phyloP scores from a whole-genome alignment of 1,140 invertebrate genomes.

The Psix sp. region DNA sequence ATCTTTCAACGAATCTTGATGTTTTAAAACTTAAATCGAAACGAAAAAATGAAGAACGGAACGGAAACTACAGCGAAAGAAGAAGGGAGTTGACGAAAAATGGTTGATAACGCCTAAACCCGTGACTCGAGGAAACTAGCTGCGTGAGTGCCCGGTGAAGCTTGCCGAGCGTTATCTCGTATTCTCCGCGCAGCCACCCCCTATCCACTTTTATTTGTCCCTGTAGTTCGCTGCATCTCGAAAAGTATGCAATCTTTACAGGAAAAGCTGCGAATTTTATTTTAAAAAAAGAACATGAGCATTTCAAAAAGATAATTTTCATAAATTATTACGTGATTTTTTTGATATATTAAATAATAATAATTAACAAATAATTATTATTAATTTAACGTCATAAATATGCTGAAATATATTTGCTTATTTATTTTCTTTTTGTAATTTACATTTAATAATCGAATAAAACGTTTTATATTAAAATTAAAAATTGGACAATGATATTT shows the following conservation, averaged over 20 bases:
- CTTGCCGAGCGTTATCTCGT: conserved; percentile 43
- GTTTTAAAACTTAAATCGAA: conserved; percentile 26
- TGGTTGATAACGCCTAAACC: conserved; percentile 74
- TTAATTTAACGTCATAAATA: too few species aligned
- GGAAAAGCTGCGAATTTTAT: conserved; percentile 9
- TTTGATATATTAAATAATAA: too few species aligned
- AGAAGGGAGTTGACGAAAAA: conserved; percentile 75
- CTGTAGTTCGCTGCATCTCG: conserved; percentile 30
- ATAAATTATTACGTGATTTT: too few species aligned
- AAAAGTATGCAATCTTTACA: conserved; percentile 5
- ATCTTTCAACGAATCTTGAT: not conserved
- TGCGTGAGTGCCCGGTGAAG: conserved; percentile 56
- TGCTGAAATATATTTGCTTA: too few species aligned
- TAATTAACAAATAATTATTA: too few species aligned
- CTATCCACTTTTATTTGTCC: conserved; percentile 11
- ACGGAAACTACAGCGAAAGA: conserved; percentile 77
- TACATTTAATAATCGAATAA: too few species aligned
- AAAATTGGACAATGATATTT: too few species aligned
- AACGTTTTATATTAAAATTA: too few species aligned
- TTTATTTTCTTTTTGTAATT: too few species aligned
- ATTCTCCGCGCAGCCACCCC: conserved; percentile 28
- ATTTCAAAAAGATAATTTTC: too few species aligned
- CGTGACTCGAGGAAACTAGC: conserved; percentile 72
- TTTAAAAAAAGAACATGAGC: too few species aligned
- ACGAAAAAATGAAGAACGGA: conserved; percentile 71